These are phyloP conservation scores for Drosophila kambysellisi DNA, from an alignment of 2,888 invertebrate species.

Conservation along the genomic window DNA sequence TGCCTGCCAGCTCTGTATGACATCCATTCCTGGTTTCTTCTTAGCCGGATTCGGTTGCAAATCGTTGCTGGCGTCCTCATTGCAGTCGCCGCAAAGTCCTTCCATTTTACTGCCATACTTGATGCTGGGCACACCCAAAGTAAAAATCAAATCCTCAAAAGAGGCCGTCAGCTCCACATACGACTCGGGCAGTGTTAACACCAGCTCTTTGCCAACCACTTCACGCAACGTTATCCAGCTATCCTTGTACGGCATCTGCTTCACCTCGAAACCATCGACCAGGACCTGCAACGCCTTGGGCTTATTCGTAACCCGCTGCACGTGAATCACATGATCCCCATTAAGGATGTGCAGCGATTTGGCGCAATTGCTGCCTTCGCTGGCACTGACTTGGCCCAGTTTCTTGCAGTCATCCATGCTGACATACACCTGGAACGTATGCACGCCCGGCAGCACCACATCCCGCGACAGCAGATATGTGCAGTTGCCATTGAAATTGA, in stretches of 20 bases:
- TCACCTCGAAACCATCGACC: constrained; percentile 83
- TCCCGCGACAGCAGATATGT: constrained; percentile 92
- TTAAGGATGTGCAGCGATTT: constrained; percentile 89
- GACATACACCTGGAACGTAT: constrained; percentile 87
- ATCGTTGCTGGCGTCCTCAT: constrained; percentile 87
- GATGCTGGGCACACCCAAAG: constrained; percentile 90
- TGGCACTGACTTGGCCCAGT: constrained; percentile 71
- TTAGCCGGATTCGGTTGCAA: constrained; percentile 86
- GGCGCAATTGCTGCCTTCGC: constrained; percentile 87
- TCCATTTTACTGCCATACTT: constrained; percentile 90
- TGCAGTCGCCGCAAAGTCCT: constrained; percentile 93
- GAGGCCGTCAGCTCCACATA: constrained; percentile 88
- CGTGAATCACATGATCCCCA: constrained; percentile 88
- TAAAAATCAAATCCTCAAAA: constrained; percentile 86
- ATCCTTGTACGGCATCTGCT: constrained; percentile 86
- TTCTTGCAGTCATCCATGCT: constrained; percentile 90
- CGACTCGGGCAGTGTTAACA: constrained; percentile 88
- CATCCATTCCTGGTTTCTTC: constrained; percentile 79
- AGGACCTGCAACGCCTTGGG: constrained; percentile 79
- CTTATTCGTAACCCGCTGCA: constrained; percentile 85
- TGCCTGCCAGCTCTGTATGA: constrained; percentile 87
- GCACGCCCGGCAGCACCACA: constrained; percentile 86
- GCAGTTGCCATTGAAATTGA: constrained; percentile 93
- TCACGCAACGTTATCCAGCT: constrained; percentile 88
- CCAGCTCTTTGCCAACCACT: constrained; percentile 87